Percentiles rank a stretch among this genome's conserved stretches.
These are phyloP conservation scores for Henricia sp. DNA, from an alignment of 53 echinoderm and acorn worm species.

Conservation along the genomic window DNA sequence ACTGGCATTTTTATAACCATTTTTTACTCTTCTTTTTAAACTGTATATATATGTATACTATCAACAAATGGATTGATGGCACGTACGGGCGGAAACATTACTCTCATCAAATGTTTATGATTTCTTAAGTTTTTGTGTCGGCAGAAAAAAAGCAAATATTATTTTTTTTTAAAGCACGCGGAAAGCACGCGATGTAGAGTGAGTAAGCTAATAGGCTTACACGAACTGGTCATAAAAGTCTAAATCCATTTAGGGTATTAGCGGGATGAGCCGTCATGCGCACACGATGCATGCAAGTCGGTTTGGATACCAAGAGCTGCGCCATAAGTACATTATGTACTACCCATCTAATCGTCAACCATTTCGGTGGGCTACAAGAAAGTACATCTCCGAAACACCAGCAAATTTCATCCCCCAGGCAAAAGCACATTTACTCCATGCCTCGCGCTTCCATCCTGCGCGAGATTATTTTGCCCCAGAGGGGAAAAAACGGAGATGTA, in stretches of 20 bases:
- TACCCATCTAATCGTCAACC: slow-evolving; percentile 16
- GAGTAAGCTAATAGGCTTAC: slow-evolving; percentile 1
- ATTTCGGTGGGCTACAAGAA: slow-evolving; percentile 30
- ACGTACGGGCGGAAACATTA: background rate
- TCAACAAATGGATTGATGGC: background rate
- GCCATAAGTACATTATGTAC: slow-evolving; percentile 33
- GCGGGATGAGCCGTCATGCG: background rate
- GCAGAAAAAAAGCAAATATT: background rate
- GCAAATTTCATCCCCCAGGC: slow-evolving; percentile 5
- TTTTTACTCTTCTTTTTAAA: too few species aligned
- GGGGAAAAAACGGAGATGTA: background rate
- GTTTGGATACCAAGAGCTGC: slow-evolving; percentile 3
- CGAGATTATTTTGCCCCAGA: slow-evolving; percentile 45
- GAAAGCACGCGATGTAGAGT: background rate
- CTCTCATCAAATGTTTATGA: background rate
- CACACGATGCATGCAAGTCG: slow-evolving; percentile 10
- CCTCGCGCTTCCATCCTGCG: slow-evolving; percentile 10
- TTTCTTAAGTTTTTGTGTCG: background rate
- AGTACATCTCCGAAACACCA: slow-evolving; percentile 55
- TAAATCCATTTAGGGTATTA: slow-evolving; percentile 29
- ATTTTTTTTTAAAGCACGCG: background rate
- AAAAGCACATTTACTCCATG: slow-evolving; percentile 23
- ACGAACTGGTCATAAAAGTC: slow-evolving; percentile 24
- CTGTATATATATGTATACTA: too few species aligned
- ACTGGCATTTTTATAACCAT: background rate